Conservation (phyloP, 2,797 vertebrate genomes). For the Tympanoctomys barrerae region DNA sequence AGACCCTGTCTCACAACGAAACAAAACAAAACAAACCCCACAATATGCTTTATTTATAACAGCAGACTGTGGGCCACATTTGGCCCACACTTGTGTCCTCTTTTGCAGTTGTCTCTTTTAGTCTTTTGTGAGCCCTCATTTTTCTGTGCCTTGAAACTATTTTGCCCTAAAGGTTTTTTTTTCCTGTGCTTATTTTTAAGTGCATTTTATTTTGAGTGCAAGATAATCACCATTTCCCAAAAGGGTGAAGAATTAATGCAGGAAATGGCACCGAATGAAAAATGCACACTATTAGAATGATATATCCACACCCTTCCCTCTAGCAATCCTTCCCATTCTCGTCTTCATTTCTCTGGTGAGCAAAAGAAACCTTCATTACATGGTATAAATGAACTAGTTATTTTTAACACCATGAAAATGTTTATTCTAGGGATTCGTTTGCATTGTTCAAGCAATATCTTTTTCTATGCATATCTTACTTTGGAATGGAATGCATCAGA, state of each 20-base stretch:
- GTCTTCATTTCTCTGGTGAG: constrained; percentile 59
- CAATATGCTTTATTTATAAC: constrained; percentile 24
- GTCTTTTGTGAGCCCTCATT: constrained; percentile 28
- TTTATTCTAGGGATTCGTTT: constrained; percentile 48
- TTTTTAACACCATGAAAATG: constrained; percentile 38
- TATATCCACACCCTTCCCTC: not conserved
- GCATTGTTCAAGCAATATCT: constrained; percentile 51
- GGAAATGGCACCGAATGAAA: constrained; percentile 51
- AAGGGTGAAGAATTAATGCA: constrained; percentile 68
- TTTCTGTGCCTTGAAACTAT: constrained; percentile 60
- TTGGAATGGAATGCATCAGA: not conserved
- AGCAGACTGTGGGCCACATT: not conserved
- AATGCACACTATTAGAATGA: constrained; percentile 49
- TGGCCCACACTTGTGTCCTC: not conserved
- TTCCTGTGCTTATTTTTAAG: constrained; percentile 66
- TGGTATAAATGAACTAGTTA: constrained; percentile 34
- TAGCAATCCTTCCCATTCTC: constrained; percentile 17
- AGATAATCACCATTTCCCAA: constrained; percentile 59
- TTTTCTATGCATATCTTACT: constrained; percentile 52
- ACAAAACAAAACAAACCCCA: not conserved
- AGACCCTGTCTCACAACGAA: not conserved
- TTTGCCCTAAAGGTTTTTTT: constrained; percentile 14
- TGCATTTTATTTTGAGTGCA: constrained; percentile 56
- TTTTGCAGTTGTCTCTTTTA: constrained; percentile 26
- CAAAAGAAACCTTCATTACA: constrained; percentile 59